phyloP scores from a whole-genome alignment of 2,797 vertebrate species.

The Mormyrus proboscirostris region DNA sequence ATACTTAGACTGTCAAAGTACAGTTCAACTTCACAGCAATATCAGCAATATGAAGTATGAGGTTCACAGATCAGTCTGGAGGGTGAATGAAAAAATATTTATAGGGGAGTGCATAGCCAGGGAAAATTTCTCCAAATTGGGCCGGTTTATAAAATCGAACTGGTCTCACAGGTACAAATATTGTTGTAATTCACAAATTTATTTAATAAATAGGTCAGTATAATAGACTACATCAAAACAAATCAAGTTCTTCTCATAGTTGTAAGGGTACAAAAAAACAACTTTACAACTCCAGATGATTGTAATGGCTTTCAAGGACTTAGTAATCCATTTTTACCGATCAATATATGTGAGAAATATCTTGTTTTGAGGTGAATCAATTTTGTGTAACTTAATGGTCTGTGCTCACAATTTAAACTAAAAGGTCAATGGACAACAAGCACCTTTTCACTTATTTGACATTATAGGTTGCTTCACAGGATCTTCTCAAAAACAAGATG shows the following conservation, averaged over 20 bases:
- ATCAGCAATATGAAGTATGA: neutral
- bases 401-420: neutral
- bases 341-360: slow-evolving; percentile 6
- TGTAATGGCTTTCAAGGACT: neutral
- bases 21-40: neutral
- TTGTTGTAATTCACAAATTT: slow-evolving; percentile 2
- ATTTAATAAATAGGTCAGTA: slow-evolving; percentile 9
- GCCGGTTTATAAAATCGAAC: neutral
- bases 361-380: slow-evolving; percentile 6
- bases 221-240: slow-evolving; percentile 12
- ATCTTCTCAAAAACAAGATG: neutral
- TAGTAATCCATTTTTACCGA: neutral
- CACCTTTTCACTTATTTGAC: neutral
- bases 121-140: neutral
- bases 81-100: neutral
- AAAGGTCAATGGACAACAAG: neutral
- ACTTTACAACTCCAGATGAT: neutral
- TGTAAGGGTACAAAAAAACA: neutral
- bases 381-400: neutral
- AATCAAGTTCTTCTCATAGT: neutral
- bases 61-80: neutral
- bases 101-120: neutral
- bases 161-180: neutral
- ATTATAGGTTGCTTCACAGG: neutral
- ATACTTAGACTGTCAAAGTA: neutral